A percentile compares a stretch with the other conserved stretches of the same genome.
These are phyloP conservation scores for Mastomys natalensis DNA, from an alignment of 2,113 vertebrate genomes.

Conservation along the genomic window DNA sequence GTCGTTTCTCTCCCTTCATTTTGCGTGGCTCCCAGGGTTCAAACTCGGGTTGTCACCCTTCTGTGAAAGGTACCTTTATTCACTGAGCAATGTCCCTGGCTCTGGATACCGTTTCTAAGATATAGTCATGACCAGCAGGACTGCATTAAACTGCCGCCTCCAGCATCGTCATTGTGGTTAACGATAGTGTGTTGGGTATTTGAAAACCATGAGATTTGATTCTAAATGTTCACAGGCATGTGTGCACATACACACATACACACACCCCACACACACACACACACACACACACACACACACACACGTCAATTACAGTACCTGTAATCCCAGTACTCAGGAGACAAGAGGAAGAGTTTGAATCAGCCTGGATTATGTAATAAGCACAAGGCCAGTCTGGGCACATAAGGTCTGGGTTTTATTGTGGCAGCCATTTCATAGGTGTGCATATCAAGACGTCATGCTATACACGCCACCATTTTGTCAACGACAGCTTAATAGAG, in stretches of 20 bases:
- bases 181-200: not conserved
- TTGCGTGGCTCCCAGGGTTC: not conserved
- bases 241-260: not conserved
- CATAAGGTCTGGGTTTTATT: not conserved
- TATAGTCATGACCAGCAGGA: not conserved
- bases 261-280: not conserved
- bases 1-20: not conserved
- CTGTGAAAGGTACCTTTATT: not conserved
- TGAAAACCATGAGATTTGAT: not conserved
- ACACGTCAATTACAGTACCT: not conserved
- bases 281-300: not conserved
- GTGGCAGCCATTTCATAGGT: not conserved
- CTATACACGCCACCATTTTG: not conserved
- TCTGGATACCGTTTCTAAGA: not conserved
- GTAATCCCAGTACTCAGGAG: not conserved
- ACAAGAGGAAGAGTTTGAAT: not conserved
- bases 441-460: not conserved
- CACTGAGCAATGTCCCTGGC: not conserved
- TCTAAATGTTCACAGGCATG: not conserved
- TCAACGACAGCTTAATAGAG: not conserved
- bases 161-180: not conserved
- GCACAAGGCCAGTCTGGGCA: not conserved
- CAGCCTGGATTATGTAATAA: not conserved
- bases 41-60: not conserved
- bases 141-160: no score